Conservation (phyloP, 2,888 invertebrate species). For the Cerastis leucographa region DNA sequence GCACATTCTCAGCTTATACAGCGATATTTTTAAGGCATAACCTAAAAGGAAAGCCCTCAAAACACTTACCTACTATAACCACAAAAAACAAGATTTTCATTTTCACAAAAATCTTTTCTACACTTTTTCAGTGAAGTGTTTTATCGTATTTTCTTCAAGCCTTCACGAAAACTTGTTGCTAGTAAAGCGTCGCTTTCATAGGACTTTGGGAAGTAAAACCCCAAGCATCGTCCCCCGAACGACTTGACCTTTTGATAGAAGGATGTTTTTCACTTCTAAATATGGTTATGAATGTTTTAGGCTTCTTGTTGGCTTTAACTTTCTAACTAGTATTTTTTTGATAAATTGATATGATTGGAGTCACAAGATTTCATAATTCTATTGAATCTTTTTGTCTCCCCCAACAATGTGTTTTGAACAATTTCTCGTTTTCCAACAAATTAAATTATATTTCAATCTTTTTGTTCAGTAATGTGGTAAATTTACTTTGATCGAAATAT, state of each 20-base stretch:
- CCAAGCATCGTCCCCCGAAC: constrained; percentile 46
- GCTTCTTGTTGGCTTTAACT: background rate
- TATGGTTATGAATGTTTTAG: constrained; percentile 36
- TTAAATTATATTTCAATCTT: constrained; percentile 8
- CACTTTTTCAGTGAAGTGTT: constrained; percentile 34
- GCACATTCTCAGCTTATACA: background rate
- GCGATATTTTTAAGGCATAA: constrained; percentile 8
- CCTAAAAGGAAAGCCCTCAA: constrained; percentile 1
- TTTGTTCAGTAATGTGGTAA: constrained; percentile 6
- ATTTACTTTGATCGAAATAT: constrained; percentile 25
- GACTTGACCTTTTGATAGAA: constrained; percentile 54
- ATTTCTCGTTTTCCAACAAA: background rate
- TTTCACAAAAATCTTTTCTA: constrained; percentile 30
- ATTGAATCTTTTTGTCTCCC: background rate
- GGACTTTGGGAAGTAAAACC: constrained; percentile 46
- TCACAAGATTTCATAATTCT: background rate
- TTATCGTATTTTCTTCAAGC: constrained; percentile 53
- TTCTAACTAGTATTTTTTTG: background rate
- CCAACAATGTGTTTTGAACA: background rate
- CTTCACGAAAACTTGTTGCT: constrained; percentile 50
- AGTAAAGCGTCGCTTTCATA: constrained; percentile 36
- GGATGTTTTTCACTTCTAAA: constrained; percentile 47
- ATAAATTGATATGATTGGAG: no score
- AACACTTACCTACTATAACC: constrained; percentile 31
- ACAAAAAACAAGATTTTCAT: constrained; percentile 36